A percentile compares a stretch with the other conserved stretches of the same genome.
Conservation (phyloP, 1,140 invertebrate species). For the Mamestra configurata region DNA sequence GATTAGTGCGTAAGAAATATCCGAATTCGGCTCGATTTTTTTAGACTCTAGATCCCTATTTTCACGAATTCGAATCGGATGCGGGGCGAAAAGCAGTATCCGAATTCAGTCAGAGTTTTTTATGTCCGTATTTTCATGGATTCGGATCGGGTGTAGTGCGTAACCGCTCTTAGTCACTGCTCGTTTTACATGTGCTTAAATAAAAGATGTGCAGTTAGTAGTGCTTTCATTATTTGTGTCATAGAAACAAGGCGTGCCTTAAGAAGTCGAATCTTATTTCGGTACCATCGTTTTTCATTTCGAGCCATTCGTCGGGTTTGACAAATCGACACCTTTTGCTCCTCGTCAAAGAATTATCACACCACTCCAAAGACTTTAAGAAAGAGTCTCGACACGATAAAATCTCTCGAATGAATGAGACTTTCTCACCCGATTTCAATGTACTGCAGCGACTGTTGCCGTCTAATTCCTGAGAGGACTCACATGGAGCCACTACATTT, state of each 20-base stretch:
- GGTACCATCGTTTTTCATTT: conserved; percentile 75
- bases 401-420: conserved; percentile 79
- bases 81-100: no score
- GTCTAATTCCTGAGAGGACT: conserved; percentile 59
- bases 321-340: conserved; percentile 77
- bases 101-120: no score
- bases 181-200: not conserved
- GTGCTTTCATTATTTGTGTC: conserved; percentile 34
- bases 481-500: conserved; percentile 48
- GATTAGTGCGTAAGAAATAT: no score
- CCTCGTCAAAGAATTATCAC: conserved; percentile 81
- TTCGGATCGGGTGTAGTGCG: no score
- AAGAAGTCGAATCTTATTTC: conserved; percentile 36
- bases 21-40: no score
- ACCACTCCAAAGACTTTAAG: conserved; percentile 82
- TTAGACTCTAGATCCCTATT: no score
- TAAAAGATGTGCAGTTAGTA: conserved; percentile 2
- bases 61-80: no score
- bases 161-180: not conserved
- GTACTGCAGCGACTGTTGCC: conserved; percentile 69
- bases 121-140: no score
- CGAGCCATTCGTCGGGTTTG: conserved; percentile 80
- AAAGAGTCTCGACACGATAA: conserved; percentile 76
- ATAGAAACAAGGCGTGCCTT: conserved; percentile 38
- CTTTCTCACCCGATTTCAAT: conserved; percentile 81